Evolutionary conservation across 2,797 vertebrate genomes (phyloP), one percentile per base, ranked within the genome.

Genomic region (Chrosomus eos): DNA sequence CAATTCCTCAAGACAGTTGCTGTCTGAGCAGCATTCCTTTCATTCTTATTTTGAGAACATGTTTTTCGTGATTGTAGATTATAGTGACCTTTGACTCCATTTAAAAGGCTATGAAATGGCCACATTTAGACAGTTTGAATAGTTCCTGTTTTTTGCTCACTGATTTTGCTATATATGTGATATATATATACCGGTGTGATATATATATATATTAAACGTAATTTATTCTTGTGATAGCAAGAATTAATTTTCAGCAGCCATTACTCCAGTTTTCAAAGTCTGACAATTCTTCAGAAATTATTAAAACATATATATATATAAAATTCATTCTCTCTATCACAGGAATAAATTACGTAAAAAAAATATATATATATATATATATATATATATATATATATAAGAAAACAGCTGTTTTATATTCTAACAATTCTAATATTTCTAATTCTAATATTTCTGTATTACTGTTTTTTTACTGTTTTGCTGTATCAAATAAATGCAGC

Each of bases 1-100:
- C 21, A 51, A 3, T 38, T 51, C 16, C 16, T 28, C 5, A 38
- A 26, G 28, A 82, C 19, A 43, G 2, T 60, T 62, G 4, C 3
- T 62, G 71, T 73, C 70, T 48, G 31, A 74, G 48, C 70, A 13
- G 51, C 81, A 83, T 75, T 83, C 71, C 71, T 83, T 48, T 53
- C 31, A 40, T 53, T 51, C 23, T 45, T 43, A 62, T 43, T 36
- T 18, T 19, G 28, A 5, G 7, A 51, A 38, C 4, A 18, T 43
- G 26, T 7, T 64, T 16, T 73, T 48, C n/a, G 21, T 33, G 55
- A 51, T 26, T 36, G 7, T 33, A 64, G 81, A 38, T 28, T 75
- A 19, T 21, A 66, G 13, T 74, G 45, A 83, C 10, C 60, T 66
- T 83, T 75, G 60, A 19, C 60, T 53, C 14, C 19, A 36, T 60